A percentile compares a stretch with the other conserved stretches of the same genome.
Evolutionary conservation across 2,113 vertebrate genomes (phyloP).

Genomic region (Zosterops hypoxanthus): DNA sequence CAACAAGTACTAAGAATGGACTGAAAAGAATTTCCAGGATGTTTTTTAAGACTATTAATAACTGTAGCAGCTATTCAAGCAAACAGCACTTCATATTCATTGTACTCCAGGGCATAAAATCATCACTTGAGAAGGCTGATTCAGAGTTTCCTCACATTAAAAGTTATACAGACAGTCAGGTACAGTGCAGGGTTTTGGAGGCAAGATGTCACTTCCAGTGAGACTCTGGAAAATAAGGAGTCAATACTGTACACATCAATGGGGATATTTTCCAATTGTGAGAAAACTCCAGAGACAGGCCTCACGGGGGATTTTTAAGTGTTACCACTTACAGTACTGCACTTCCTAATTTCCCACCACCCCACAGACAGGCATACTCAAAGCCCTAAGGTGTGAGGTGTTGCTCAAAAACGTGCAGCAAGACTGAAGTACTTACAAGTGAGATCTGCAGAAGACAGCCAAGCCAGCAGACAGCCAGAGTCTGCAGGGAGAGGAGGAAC

Average conservation of each 20-base stretch:
- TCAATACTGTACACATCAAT: background rate
- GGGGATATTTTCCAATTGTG: background rate
- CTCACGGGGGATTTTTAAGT: background rate
- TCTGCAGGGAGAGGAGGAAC: background rate
- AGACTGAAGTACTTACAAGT: background rate
- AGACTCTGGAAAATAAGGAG: background rate
- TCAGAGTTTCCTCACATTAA: background rate
- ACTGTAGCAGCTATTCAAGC: slow-evolving; percentile 39
- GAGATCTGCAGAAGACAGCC: background rate
- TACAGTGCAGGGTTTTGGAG: background rate
- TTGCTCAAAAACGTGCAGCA: background rate
- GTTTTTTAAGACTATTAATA: slow-evolving; percentile 69
- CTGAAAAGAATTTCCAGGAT: slow-evolving; percentile 64
- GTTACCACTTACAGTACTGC: background rate
- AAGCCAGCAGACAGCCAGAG: background rate
- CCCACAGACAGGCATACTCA: background rate
- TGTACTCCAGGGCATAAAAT: background rate
- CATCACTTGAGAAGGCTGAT: background rate
- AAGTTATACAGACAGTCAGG: background rate
- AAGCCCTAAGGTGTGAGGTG: background rate
- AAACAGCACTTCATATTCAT: background rate
- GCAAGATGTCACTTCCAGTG: background rate
- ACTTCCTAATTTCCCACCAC: background rate
- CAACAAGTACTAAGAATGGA: slow-evolving; percentile 53
- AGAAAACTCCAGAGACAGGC: background rate